Percentiles rank a stretch among this genome's conserved stretches.
Evolutionary conservation across 2,888 invertebrate genomes (phyloP).

Genomic region (Alviniconcha strummeri): DNA sequence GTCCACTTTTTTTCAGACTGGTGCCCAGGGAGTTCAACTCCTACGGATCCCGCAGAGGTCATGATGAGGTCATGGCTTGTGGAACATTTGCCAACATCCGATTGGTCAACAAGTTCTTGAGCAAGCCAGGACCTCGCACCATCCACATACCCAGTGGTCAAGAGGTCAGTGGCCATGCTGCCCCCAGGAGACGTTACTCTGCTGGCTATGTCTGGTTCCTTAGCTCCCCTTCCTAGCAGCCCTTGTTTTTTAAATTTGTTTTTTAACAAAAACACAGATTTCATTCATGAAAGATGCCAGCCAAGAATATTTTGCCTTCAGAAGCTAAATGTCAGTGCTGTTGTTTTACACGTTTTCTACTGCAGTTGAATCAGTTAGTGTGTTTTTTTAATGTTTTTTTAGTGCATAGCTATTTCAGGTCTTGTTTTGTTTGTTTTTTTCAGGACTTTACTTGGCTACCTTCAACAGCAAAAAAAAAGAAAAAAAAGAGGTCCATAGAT

Average conservation of each 20-base stretch:
- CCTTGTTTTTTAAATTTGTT: background rate
- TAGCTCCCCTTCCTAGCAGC: background rate
- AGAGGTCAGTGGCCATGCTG: constrained; percentile 76
- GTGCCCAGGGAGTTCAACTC: constrained; percentile 97
- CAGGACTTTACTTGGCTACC: too few species aligned
- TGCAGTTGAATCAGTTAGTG: too few species aligned
- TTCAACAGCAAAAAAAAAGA: too few species aligned
- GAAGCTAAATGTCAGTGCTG: background rate
- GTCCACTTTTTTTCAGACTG: constrained; percentile 77
- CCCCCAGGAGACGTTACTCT: background rate
- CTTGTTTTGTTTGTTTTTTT: too few species aligned
- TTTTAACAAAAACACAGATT: too few species aligned
- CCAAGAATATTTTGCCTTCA: too few species aligned
- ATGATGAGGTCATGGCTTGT: constrained; percentile 97
- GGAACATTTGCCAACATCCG: constrained; percentile 99
- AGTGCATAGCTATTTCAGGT: background rate
- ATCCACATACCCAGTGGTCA: constrained; percentile 91
- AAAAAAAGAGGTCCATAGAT: too few species aligned
- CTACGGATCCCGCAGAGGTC: constrained; percentile 96
- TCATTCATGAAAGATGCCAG: too few species aligned
- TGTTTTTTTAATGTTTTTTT: background rate
- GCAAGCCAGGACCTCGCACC: constrained; percentile 84
- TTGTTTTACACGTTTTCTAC: background rate
- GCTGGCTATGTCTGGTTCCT: background rate
- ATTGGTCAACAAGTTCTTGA: constrained; percentile 85